phyloP scores from a whole-genome alignment of 2,113 vertebrate species.

The Erythrocercus mccallii region DNA sequence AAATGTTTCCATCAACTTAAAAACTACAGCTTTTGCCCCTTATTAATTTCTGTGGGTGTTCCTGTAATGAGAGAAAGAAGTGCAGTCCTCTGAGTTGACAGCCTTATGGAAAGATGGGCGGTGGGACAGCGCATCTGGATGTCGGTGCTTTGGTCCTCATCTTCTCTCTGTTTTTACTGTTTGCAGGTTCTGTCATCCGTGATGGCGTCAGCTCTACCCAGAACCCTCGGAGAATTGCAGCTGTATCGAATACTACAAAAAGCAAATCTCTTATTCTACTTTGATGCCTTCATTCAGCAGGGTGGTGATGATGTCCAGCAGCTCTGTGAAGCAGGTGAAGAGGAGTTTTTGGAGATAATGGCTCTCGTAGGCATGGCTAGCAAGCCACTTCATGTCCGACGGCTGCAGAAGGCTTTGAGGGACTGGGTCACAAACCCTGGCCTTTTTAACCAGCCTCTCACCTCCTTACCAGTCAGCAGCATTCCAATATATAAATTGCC shows the following conservation, averaged over 20 bases:
- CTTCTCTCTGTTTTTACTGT: background rate
- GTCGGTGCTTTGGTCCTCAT: background rate
- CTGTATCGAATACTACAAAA: slow-evolving; percentile 95
- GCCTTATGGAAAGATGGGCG: fast-evolving
- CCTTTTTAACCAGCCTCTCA: slow-evolving; percentile 95
- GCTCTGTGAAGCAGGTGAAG: slow-evolving; percentile 96
- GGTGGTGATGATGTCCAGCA: slow-evolving; percentile 98
- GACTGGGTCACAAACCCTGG: slow-evolving; percentile 98
- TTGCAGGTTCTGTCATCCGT: slow-evolving; percentile 72
- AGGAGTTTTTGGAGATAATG: slow-evolving; percentile 99
- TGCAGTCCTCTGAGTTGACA: background rate
- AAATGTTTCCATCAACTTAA: background rate
- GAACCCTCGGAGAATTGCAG: slow-evolving; percentile 97
- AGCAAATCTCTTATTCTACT: slow-evolving; percentile 95
- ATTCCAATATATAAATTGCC: slow-evolving; percentile 97
- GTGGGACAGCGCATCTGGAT: background rate
- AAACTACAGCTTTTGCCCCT: background rate
- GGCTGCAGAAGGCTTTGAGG: slow-evolving; percentile 93
- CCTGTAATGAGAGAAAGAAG: background rate
- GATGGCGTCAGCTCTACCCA: slow-evolving; percentile 93
- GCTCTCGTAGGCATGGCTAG: slow-evolving; percentile 97
- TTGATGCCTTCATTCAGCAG: slow-evolving; percentile 98
- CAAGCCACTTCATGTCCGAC: slow-evolving; percentile 93
- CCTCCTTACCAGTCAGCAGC: slow-evolving; percentile 94
- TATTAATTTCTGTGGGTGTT: background rate